Evolutionary conservation across 1,140 invertebrate species (phyloP).

Genomic region (Drosophila auraria): DNA sequence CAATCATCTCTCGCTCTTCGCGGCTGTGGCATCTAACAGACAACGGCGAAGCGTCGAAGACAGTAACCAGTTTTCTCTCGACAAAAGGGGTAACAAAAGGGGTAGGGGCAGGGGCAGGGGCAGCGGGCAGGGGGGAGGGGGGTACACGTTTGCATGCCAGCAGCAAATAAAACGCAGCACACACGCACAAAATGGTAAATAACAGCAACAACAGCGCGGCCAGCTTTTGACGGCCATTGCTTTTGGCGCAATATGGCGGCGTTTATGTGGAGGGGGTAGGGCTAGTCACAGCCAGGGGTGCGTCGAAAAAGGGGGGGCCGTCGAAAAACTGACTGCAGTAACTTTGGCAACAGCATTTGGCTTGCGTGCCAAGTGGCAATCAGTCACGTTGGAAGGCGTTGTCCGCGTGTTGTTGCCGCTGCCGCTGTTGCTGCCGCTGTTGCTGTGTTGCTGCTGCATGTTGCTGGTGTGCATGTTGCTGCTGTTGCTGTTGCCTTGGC

Average conservation of each 20-base stretch:
- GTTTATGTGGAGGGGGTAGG: background rate
- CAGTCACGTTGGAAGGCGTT: constrained; percentile 78
- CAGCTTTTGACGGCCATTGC: constrained; percentile 71
- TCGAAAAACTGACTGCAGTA: constrained; percentile 42
- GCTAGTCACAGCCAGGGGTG: background rate
- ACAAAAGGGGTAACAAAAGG: background rate
- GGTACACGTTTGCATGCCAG: constrained; percentile 70
- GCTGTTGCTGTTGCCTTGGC: constrained; percentile 10
- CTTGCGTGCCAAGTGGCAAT: constrained; percentile 82
- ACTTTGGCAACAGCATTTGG: constrained; percentile 45
- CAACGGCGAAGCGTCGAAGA: background rate
- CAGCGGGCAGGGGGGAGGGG: constrained; percentile 10
- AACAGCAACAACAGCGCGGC: constrained; percentile 22
- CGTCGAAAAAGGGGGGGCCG: background rate
- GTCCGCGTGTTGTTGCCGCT: constrained; percentile 49
- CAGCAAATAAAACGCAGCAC: constrained; percentile 75
- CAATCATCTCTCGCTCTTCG: constrained; percentile 44
- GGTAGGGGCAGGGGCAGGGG: background rate
- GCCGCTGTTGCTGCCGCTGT: constrained; percentile 8
- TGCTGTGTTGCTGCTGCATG: constrained; percentile 7
- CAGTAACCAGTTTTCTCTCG: constrained; percentile 30
- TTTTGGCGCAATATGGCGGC: constrained; percentile 71
- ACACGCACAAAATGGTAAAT: constrained; percentile 78
- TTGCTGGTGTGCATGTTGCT: constrained; percentile 16
- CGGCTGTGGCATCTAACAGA: constrained; percentile 49